Conservation (phyloP, 2,888 invertebrate species). For the Ethmia dodecea region DNA sequence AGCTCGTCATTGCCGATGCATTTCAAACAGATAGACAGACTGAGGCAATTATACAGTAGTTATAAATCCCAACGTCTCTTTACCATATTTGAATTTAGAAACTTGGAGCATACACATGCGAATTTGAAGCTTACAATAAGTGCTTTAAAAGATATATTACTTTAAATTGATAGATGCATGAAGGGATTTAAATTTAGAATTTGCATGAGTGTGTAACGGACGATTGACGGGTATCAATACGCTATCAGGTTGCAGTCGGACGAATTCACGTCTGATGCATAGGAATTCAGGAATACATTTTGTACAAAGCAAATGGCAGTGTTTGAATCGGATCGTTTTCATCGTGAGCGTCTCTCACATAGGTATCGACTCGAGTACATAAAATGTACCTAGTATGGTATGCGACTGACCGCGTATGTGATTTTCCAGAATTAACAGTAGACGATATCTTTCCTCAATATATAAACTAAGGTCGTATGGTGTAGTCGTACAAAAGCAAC, state of each 20-base stretch:
- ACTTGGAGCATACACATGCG: neutral
- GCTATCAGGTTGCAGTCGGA: constrained; percentile 25
- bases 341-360: too few species aligned
- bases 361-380: too few species aligned
- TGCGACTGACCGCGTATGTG: too few species aligned
- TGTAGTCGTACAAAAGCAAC: too few species aligned
- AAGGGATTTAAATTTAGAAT: constrained; percentile 26
- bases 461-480: too few species aligned
- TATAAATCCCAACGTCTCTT: constrained; percentile 41
- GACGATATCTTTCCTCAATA: too few species aligned
- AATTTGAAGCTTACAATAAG: too few species aligned
- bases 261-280: constrained; percentile 16
- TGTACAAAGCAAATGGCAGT: neutral
- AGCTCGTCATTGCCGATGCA: constrained; percentile 16
- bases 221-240: constrained; percentile 48
- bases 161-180: constrained; percentile 13
- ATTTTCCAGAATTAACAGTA: too few species aligned
- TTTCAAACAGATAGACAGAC: constrained; percentile 26
- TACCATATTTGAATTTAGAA: constrained; percentile 31
- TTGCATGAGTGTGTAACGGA: constrained; percentile 21
- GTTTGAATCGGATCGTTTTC: too few species aligned
- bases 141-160: too few species aligned
- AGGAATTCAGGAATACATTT: constrained; percentile 1
- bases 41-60: constrained; percentile 40
- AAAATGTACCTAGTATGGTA: too few species aligned